Percentiles rank a stretch among this genome's conserved stretches.
Conservation (phyloP, 2,797 vertebrate species). For the Caiman crocodilus region DNA sequence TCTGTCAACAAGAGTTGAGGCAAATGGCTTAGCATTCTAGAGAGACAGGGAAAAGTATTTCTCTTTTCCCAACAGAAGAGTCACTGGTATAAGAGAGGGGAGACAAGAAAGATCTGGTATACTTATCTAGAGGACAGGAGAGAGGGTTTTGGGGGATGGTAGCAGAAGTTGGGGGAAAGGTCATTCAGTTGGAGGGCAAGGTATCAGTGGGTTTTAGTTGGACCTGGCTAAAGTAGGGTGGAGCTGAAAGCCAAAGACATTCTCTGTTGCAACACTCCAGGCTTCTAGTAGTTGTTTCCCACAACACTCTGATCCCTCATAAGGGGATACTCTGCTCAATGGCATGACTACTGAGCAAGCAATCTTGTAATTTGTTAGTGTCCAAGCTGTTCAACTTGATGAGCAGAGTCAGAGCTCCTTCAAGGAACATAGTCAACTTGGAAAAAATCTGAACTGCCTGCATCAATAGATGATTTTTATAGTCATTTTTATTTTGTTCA, state of each 20-base stretch:
- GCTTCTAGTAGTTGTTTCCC: not conserved
- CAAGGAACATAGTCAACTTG: conserved; percentile 22
- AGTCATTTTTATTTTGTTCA: conserved; percentile 19
- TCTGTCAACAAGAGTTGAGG: not conserved
- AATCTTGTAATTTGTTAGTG: not conserved
- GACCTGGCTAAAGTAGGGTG: not conserved
- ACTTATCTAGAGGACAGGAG: not conserved
- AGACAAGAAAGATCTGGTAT: not conserved
- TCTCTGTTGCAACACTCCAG: not conserved
- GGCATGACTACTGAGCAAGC: not conserved
- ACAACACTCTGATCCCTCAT: not conserved
- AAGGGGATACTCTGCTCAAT: not conserved
- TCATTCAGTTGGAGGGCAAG: not conserved
- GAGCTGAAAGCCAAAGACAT: not conserved
- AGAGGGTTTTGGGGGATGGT: not conserved
- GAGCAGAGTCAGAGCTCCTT: not conserved
- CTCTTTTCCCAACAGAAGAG: not conserved
- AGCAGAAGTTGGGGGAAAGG: not conserved
- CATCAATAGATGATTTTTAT: not conserved
- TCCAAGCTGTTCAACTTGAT: not conserved
- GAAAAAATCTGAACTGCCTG: conserved; percentile 17
- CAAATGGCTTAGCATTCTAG: not conserved
- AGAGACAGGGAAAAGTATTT: not conserved
- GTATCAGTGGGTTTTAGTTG: not conserved
- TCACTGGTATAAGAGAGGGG: not conserved